Base-by-base conservation (phyloP, 2,888 invertebrate genomes). In the Meliscaeva auricollis region DNA sequence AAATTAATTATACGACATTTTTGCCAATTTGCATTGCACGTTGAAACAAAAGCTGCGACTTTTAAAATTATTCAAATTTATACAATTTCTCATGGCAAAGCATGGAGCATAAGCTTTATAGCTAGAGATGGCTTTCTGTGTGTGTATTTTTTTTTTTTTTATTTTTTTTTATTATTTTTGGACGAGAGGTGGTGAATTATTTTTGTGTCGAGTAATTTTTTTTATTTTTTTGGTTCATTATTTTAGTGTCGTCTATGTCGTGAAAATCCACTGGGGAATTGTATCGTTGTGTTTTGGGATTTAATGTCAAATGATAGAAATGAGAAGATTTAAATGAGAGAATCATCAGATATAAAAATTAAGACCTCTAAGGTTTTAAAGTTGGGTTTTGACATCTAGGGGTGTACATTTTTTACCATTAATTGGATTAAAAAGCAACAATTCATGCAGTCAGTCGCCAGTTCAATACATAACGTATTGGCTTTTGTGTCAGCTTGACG, bases 1-100 rank as follows among this genome's bases (percentile, higher is more conserved):
- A 85, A 81, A 81, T 85, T 81, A 81, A 85, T 85, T 85, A 73
- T 80, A 64, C 72, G 81, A 85, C 73, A 85, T 73, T 85, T 80
- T 81, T 81, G 81, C 72, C 72, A 84, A 76, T 81, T 85, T 85
- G 80, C 81, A 76, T 74, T 73, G 81, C 64, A 66, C 22, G 54
- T 38, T 35, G 26, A 56, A 46, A 30, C 44, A 32, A 58, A 58
- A 35, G 44, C 70, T 64, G 79, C 60, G 32, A 64, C 74, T 74
- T 70, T 70, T 84, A 66, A 84, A 79, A 70, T 75, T 80, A 84
- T 84, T 84, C 70, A 84, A 84, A 84, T 84, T 66, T 75, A 84
- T 84, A 58, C 84, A 75, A 54, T 78, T 69, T 79, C 60, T 54
- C 50, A 62, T 66, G 30, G 48, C 30, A 54, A 52, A 41, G 20